A percentile compares a stretch with the other conserved stretches of the same genome.
Evolutionary conservation across 2,797 vertebrate genomes (phyloP).

Genomic region (Karalla daura): DNA sequence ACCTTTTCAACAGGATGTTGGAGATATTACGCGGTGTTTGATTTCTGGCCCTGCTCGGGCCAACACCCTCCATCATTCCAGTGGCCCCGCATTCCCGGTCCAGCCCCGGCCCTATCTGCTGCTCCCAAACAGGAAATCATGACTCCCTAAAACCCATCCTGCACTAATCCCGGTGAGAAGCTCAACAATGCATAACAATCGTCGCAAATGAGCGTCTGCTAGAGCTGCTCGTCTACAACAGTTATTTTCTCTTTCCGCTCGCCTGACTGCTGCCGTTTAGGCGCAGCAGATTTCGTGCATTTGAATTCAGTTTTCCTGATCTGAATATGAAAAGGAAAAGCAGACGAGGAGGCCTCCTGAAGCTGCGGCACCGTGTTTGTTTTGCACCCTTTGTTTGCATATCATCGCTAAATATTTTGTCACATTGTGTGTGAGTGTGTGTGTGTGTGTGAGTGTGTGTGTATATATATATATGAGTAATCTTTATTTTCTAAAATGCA

Average conservation of each 20-base stretch:
- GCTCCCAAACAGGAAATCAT: constrained; percentile 84
- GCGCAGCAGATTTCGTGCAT: background rate
- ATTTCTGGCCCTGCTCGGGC: constrained; percentile 65
- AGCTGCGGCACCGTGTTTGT: too few relatives aligned
- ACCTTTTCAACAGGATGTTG: constrained; percentile 63
- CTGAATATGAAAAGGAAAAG: background rate
- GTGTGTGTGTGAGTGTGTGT: too few relatives aligned
- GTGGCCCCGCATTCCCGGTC: constrained; percentile 52
- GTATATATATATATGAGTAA: too few relatives aligned
- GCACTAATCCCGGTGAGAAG: constrained; percentile 72
- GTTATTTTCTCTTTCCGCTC: background rate
- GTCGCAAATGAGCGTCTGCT: constrained; percentile 44
- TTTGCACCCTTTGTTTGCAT: too few relatives aligned
- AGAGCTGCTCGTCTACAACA: constrained; percentile 32
- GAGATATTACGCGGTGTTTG: constrained; percentile 58
- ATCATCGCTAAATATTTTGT: too few relatives aligned
- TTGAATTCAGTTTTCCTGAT: background rate
- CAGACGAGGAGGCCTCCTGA: too few relatives aligned
- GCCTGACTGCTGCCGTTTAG: background rate
- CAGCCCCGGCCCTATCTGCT: constrained; percentile 61
- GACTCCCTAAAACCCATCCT: constrained; percentile 77
- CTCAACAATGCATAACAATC: constrained; percentile 54
- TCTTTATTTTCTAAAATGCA: too few relatives aligned
- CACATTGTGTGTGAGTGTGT: too few relatives aligned
- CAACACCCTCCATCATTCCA: constrained; percentile 61